Percentiles rank a stretch among this genome's conserved stretches.
Evolutionary conservation across 2,797 vertebrate species (phyloP).

Genomic region (Alouatta caraya): DNA sequence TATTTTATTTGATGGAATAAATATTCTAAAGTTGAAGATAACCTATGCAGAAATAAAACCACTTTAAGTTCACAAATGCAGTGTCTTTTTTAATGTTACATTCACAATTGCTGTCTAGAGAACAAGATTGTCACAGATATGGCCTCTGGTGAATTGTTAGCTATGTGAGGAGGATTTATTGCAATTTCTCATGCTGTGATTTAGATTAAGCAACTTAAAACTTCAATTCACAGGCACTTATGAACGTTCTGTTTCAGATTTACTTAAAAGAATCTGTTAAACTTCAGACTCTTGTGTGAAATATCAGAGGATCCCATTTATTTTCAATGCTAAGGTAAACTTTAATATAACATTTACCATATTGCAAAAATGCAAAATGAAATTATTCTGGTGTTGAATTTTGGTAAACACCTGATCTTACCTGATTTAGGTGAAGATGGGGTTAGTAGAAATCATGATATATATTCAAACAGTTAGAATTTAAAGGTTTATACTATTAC

Average conservation of each 20-base stretch:
- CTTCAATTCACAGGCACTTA: constrained; percentile 63
- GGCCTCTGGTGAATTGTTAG: constrained; percentile 43
- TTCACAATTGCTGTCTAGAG: constrained; percentile 47
- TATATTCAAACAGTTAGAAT: neutral
- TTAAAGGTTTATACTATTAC: neutral
- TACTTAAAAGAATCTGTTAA: constrained; percentile 55
- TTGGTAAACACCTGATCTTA: neutral
- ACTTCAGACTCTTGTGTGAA: neutral
- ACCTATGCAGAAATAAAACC: neutral
- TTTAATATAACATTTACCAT: constrained; percentile 3
- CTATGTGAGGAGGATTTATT: constrained; percentile 52
- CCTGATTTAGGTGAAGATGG: neutral
- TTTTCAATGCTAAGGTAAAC: constrained; percentile 53
- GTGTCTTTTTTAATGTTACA: neutral
- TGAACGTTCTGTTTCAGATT: constrained; percentile 53
- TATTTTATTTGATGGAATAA: constrained; percentile 3
- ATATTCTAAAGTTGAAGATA: constrained; percentile 1
- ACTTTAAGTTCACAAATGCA: neutral
- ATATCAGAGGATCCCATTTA: constrained; percentile 42
- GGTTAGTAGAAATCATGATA: neutral
- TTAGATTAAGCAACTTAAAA: constrained; percentile 65
- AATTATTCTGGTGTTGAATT: neutral
- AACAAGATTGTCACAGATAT: constrained; percentile 48
- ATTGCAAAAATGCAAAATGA: neutral
- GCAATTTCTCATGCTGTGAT: constrained; percentile 65